Conservation (phyloP, 2,113 vertebrate species). For the Trogon surrucura region DNA sequence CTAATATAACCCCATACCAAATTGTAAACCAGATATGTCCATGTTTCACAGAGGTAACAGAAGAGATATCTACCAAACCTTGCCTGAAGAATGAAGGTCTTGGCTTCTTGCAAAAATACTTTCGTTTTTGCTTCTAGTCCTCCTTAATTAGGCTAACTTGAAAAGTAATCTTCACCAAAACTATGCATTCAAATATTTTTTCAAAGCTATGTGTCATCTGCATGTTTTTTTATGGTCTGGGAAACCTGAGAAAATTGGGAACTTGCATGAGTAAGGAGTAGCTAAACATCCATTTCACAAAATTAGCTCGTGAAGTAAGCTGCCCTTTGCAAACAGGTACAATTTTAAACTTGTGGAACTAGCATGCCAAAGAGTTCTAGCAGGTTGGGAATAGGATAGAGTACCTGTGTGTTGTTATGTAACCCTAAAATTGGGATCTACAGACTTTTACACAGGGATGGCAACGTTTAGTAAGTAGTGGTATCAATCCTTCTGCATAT, state of each 20-base stretch:
- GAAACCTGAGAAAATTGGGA: background rate
- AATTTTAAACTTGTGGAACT: background rate
- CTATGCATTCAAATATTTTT: background rate
- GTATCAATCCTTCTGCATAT: background rate
- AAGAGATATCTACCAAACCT: background rate
- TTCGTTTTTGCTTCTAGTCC: background rate
- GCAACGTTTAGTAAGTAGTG: background rate
- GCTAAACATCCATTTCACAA: background rate
- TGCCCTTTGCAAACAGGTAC: background rate
- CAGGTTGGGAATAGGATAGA: background rate
- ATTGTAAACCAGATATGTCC: background rate
- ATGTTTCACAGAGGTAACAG: background rate
- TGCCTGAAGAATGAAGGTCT: background rate
- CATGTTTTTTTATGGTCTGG: background rate
- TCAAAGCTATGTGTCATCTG: background rate
- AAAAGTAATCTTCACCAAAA: background rate
- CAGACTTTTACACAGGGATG: background rate
- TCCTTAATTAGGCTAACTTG: background rate
- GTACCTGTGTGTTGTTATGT: background rate
- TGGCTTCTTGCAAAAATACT: background rate
- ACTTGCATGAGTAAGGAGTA: background rate
- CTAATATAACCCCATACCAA: background rate
- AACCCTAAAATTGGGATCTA: background rate
- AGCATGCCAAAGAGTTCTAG: background rate
- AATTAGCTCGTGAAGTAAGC: background rate